Evolutionary conservation across 2,797 vertebrate genomes (phyloP), one percentile per base, ranked within the genome.

Genomic region (Sebastes hubbsi): DNA sequence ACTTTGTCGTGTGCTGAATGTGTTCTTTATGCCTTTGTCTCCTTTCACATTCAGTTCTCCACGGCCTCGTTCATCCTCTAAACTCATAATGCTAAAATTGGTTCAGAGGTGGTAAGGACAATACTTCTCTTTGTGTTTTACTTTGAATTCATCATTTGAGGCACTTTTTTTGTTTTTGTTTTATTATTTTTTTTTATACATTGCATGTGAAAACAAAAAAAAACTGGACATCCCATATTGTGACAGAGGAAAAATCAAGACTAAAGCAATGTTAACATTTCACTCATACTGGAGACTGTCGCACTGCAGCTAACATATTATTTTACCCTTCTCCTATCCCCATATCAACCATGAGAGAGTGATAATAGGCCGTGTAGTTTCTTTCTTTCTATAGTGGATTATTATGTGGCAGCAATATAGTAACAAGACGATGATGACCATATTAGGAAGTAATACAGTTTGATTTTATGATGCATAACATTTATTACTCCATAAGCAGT

Each of bases 51-150:
- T 97, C 94, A 97, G 97, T 98, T 97, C 95, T 94, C 95, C 94
- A 94, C 93, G 91, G 95, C 95, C 93, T 94, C 96, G 95, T 92
- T 96, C 96, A 94, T 97, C 96, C 93, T 95, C 96, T 97, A 97
- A 97, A 97, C 95, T 94, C 95, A 85, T 98, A 96, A 95, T 97
- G 90, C 92, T 97, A 96, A 97, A 96, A 97, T 94, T 97, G 96
- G 96, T 97, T 95, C 96, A 95, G 96, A 96, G 96, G 95, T 98
- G 96, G 96, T 98, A 97, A 98, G 96, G 92, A 96, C 83, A 93
- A 94, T 82, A 88, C 89, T 94, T 93, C 86, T 94, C 77, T 94
- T 91, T 95, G 84, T 92, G 91, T 89, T 93, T 91, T 93, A 88
- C 73, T 91, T 90, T 89, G 72, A 89, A 90, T 88, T 85, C 80